Base-by-base conservation (phyloP, 2,888 invertebrate species). In the Synergus japonicus region DNA sequence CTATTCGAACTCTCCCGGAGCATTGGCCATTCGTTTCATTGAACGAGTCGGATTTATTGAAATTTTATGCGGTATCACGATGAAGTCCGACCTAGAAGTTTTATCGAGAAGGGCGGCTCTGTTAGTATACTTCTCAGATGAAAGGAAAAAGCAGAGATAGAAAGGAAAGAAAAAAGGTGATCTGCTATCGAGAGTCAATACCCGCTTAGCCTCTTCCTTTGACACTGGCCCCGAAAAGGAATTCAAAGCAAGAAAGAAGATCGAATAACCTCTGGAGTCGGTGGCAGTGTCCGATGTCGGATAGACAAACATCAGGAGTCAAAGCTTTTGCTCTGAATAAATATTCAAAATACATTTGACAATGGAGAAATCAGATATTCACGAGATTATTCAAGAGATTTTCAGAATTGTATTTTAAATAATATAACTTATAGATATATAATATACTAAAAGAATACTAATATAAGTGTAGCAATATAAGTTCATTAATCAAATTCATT, bases 11-110 rank as follows among this genome's bases (percentile, higher is more conserved):
- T 86, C 83, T 84, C 87, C 83, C 83, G 84, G 84, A 87, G 79
- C 85, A 87, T 82, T 81, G 85, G 78, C 85, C 82, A 84, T 87
- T 83, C 81, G 83, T 83, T 87, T 83, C 84, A 79, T 86, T 81
- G 80, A 81, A 76, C 78, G 79, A 65, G 60, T 44, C 83, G 84
- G 85, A 88, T 88, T 88, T 88, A 88, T 88, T 88, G 88, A 88
- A 88, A 88, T 88, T 88, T 88, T 88, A 88, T 88, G 86, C 87
- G 85, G 85, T 84, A 83, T 82, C 82, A 81, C 85, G 87, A 87
- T 85, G 87, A 88, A 85, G 85, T 86, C 86, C 84, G 82, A 83
- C 86, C 87, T 79, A 79, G 78, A 84, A 86, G 84, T 88, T 88
- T 88, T 88, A 88, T 88, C 85, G 87, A 49, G 54, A 4, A 60